Evolutionary conservation across 2,797 vertebrate species (phyloP).

Genomic region (Myotis findleyi): DNA sequence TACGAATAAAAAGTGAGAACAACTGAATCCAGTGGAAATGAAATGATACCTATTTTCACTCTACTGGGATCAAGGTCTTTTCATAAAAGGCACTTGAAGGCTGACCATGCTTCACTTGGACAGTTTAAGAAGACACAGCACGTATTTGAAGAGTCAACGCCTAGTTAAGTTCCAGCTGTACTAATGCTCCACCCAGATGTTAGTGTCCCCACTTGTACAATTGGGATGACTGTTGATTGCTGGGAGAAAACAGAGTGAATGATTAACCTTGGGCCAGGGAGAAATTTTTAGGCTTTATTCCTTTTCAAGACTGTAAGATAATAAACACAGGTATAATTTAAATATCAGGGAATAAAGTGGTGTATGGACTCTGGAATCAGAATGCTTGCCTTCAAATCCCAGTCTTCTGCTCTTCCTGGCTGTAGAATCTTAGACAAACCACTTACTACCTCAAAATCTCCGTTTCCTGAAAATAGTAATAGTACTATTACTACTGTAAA

Average conservation of each 20-base stretch:
- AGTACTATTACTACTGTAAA: too few relatives aligned
- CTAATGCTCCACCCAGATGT: slow-evolving; percentile 6
- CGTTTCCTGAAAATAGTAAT: background rate
- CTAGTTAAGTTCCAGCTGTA: slow-evolving; percentile 14
- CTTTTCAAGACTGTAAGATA: slow-evolving; percentile 25
- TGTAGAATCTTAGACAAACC: background rate
- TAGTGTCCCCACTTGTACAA: background rate
- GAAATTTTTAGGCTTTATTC: slow-evolving; percentile 20
- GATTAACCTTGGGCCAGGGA: background rate
- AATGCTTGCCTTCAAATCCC: background rate
- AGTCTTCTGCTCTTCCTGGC: background rate
- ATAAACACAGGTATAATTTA: background rate
- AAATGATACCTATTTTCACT: background rate
- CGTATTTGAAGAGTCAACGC: background rate
- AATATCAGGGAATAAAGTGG: background rate
- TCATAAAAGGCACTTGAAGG: slow-evolving; percentile 13
- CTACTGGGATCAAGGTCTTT: background rate
- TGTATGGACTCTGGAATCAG: background rate
- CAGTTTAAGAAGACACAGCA: background rate
- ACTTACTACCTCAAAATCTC: background rate
- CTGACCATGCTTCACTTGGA: background rate
- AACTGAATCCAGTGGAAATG: background rate
- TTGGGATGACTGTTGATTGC: background rate
- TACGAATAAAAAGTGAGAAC: background rate
- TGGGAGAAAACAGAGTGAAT: background rate